Percentiles rank a stretch among this genome's conserved stretches.
These are phyloP conservation scores for Drosophila athabasca DNA, from an alignment of 1,140 invertebrate species.

Conservation along the genomic window DNA sequence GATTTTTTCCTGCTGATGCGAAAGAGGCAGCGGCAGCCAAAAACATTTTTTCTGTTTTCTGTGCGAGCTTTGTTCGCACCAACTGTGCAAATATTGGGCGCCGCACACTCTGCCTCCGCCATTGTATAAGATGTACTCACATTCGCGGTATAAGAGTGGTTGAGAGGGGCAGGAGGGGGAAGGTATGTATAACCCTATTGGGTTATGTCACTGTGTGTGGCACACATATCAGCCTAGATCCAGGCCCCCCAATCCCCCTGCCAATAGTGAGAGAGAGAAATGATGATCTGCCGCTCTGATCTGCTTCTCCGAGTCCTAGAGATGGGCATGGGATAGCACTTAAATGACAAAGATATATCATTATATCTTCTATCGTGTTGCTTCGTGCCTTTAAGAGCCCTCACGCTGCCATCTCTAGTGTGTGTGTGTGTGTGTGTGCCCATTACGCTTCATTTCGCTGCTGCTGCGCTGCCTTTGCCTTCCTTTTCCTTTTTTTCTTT, in stretches of 20 bases:
- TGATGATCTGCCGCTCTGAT: conserved; percentile 2
- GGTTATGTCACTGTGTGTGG: conserved; percentile 18
- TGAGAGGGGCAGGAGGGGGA: not conserved
- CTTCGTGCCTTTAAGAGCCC: conserved; percentile 14
- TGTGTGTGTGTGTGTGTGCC: conserved; percentile 34
- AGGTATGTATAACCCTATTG: conserved; percentile 21
- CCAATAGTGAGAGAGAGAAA: too few species aligned
- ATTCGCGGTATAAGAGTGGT: not conserved
- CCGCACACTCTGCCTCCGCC: conserved; percentile 16
- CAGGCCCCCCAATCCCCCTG: conserved; percentile 2
- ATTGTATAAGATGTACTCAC: conserved; percentile 21
- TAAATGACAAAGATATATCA: too few species aligned
- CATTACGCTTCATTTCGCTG: conserved; percentile 54
- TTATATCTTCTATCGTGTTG: not conserved
- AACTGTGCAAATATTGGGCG: conserved; percentile 73
- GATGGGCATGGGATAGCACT: too few species aligned
- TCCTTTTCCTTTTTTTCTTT: conserved; percentile 24
- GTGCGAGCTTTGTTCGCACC: conserved; percentile 45
- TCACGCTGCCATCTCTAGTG: too few species aligned
- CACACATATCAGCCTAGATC: conserved; percentile 27
- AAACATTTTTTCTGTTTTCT: conserved; percentile 38
- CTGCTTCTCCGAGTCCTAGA: not conserved
- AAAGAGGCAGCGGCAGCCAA: conserved; percentile 27
- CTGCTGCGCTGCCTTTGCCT: not conserved
- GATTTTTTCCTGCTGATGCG: conserved; percentile 17